Evolutionary conservation across 2,797 vertebrate species (phyloP).

Genomic region (Notolepis coatsorum): DNA sequence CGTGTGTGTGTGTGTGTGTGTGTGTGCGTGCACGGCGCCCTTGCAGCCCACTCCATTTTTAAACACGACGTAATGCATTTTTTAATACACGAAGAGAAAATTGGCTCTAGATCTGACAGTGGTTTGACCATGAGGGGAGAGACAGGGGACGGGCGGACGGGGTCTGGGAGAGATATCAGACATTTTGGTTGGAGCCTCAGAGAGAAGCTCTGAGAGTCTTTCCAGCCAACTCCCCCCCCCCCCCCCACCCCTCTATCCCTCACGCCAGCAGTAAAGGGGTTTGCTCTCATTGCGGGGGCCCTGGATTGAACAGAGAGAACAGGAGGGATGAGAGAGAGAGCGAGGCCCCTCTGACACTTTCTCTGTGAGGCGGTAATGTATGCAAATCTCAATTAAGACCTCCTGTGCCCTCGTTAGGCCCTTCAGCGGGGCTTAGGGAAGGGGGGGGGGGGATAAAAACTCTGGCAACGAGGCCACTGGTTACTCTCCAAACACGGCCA

Average conservation of each 20-base stretch:
- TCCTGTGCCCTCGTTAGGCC: conserved; percentile 72
- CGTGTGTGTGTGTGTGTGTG: too few relatives aligned
- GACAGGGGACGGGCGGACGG: conserved; percentile 37
- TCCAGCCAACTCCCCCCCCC: too few relatives aligned
- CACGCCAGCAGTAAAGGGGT: too few relatives aligned
- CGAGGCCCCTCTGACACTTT: conserved; percentile 47
- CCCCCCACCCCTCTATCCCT: conserved; percentile 41
- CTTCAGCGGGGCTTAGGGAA: conserved; percentile 54
- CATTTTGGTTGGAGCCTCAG: conserved; percentile 71
- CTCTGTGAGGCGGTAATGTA: conserved; percentile 68
- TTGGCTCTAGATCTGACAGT: conserved; percentile 55
- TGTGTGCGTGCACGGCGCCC: too few relatives aligned
- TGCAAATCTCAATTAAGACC: conserved; percentile 80
- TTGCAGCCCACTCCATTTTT: conserved; percentile 46
- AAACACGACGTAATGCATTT: conserved; percentile 65
- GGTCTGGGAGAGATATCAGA: conserved; percentile 65
- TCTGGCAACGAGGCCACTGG: conserved; percentile 50
- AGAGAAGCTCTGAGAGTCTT: background rate
- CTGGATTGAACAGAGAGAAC: conserved; percentile 35
- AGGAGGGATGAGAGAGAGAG: conserved; percentile 38
- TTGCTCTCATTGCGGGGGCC: conserved; percentile 40
- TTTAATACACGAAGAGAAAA: conserved; percentile 65
- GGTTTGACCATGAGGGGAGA: conserved; percentile 57
- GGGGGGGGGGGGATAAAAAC: conserved; percentile 62
- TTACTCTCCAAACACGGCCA: conserved; percentile 53